Conservation (phyloP, 2,797 vertebrate species). For the Tamandua tetradactyla region DNA sequence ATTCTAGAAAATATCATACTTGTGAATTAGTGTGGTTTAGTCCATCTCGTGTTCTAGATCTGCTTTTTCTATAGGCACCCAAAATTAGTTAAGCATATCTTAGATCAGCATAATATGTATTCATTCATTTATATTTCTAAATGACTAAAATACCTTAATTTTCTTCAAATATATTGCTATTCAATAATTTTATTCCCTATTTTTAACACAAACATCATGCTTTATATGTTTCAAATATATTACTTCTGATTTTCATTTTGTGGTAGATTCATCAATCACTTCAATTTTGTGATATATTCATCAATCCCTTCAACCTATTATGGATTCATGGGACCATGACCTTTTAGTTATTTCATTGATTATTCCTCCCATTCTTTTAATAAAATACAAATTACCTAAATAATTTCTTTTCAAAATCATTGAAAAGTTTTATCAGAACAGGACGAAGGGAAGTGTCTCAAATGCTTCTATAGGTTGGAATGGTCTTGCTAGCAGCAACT, state of each 20-base stretch:
- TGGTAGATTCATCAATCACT: neutral
- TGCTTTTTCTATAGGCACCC: neutral
- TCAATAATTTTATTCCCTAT: neutral
- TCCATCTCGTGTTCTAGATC: neutral
- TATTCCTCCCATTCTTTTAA: neutral
- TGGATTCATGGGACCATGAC: no score
- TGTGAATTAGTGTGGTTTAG: neutral
- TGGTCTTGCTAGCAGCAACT: no score
- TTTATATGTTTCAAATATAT: neutral
- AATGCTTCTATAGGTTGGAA: no score
- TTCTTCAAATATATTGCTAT: neutral
- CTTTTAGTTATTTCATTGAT: neutral
- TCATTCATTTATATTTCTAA: neutral
- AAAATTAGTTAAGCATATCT: neutral
- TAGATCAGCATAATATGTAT: neutral
- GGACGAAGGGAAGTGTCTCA: no score
- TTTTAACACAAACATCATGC: neutral
- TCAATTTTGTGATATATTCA: neutral
- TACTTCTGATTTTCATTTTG: neutral
- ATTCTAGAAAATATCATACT: neutral
- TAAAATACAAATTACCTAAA: neutral
- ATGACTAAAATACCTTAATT: neutral
- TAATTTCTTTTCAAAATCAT: neutral
- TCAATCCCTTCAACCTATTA: neutral
- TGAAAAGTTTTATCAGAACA: no score